Evolutionary conservation across 2,888 invertebrate genomes (phyloP).

Genomic region (Dicyrtomina minuta): DNA sequence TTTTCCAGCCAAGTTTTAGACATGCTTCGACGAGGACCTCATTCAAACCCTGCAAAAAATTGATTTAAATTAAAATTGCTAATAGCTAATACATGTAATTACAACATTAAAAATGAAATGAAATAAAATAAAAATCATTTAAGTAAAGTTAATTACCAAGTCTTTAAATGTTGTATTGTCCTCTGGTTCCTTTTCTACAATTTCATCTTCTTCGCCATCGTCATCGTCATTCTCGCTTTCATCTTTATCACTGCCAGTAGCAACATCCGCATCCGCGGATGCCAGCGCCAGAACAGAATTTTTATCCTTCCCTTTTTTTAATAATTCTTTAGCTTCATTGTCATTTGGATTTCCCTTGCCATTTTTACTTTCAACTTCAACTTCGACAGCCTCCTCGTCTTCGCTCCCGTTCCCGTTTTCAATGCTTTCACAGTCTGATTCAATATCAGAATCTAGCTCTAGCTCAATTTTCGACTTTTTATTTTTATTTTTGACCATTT

Average conservation of each 20-base stretch:
- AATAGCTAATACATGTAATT: neutral
- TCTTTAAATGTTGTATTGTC: slow-evolving; percentile 63
- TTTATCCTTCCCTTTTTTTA: too few relatives aligned
- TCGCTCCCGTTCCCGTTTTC: neutral
- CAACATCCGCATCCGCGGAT: too few relatives aligned
- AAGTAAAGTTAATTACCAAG: slow-evolving; percentile 59
- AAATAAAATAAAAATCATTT: neutral
- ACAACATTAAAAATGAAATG: neutral
- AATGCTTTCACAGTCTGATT: neutral
- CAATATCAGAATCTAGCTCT: neutral
- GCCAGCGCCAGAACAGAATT: too few relatives aligned
- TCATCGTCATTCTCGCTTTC: slow-evolving; percentile 32
- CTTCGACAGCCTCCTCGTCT: neutral
- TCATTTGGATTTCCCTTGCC: neutral
- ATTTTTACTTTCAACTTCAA: neutral
- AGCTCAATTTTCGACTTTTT: neutral
- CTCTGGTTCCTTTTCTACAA: slow-evolving; percentile 51
- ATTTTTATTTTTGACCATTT: neutral
- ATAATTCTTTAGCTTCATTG: too few relatives aligned
- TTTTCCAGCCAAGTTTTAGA: slow-evolving; percentile 87
- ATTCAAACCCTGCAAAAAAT: slow-evolving; percentile 72
- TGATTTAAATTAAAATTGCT: slow-evolving; percentile 19
- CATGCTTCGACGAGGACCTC: slow-evolving; percentile 91
- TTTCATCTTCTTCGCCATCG: slow-evolving; percentile 8
- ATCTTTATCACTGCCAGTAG: neutral